Conservation (phyloP, 64 coral and sea anemone genomes). For the Anthopleura sola region DNA sequence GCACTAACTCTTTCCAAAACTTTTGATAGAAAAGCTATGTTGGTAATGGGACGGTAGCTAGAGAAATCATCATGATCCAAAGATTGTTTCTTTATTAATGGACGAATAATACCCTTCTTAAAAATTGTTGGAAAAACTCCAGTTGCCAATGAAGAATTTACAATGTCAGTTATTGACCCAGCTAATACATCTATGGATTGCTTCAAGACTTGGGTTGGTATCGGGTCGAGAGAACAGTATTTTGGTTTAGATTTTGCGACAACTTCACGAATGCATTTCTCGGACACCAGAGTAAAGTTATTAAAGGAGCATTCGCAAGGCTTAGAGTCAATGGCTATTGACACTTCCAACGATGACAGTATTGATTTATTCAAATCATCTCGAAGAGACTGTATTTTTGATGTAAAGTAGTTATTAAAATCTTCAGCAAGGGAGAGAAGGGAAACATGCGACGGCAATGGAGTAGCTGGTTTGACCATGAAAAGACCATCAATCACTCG, state of each 20-base stretch:
- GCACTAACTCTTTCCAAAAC: too few species aligned
- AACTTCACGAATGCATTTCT: neutral
- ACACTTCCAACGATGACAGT: neutral
- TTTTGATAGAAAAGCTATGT: too few species aligned
- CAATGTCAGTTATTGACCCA: neutral
- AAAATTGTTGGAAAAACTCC: too few species aligned
- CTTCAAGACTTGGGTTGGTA: neutral
- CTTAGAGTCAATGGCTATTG: neutral
- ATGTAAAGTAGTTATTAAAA: constrained; percentile 23
- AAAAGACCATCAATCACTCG: constrained; percentile 33
- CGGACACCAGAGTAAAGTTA: neutral
- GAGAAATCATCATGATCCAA: too few species aligned
- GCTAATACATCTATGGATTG: neutral
- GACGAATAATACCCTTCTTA: too few species aligned
- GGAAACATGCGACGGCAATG: constrained; percentile 18
- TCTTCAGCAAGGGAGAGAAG: constrained; percentile 38
- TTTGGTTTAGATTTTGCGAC: neutral
- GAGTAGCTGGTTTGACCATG: constrained; percentile 7
- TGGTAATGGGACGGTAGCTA: too few species aligned
- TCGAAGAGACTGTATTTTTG: constrained; percentile 5
- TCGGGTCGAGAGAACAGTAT: neutral
- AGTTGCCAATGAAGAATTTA: neutral
- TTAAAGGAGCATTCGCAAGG: neutral
- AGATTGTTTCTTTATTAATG: too few species aligned
- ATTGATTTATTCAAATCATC: neutral